Evolutionary conservation across 2,113 vertebrate genomes (phyloP), one percentile per base, ranked within the genome.

Genomic region (Sturnira hondurensis): DNA sequence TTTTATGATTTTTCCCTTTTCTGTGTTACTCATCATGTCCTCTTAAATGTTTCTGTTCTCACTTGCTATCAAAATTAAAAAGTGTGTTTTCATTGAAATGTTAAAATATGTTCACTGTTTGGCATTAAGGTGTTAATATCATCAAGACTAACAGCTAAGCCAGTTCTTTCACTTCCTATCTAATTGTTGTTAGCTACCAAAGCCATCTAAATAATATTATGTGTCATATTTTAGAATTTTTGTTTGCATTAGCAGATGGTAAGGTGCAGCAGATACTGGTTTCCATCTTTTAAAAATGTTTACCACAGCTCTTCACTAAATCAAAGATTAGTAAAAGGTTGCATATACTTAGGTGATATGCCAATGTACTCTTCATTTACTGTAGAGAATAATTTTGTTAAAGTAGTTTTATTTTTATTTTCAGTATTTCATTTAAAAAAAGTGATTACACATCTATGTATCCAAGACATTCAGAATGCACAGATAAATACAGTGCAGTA

Each of bases 11-110:
- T 47, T 47, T 24, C 4, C 22, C 19, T 65, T 83, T 73, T 88
- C 73, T 81, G 7, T 96, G 58, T 33, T 88, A 45, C 22, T 92
- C 86, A 77, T 94, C 43, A 47, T 50, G 81, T 61, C 94, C 94
- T 68, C 77, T 63, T 93, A 94, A 70, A 74, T 43, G 36, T 45
- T 88, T 80, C 61, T 94, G 4, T 65, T 96, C 97, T 96, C 89
- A 89, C 54, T 83, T 98, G 71, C 84, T 92, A 63, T 89, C 36
- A 58, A 93, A 96, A 98, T 95, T 67, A 77, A 95, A 71, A 83
- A 97, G 95, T 95, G 45, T 90, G 50, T 95, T 94, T 92, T 83
- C 61, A 31, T 45, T 71, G 47, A 93, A 96, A 89, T 86, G 83
- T 97, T 97, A 96, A 95, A 73, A 92, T 93, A 97, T 81, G 67